phyloP scores from a whole-genome alignment of 2,797 vertebrate genomes.

The Odontamblyopus lacepedii region DNA sequence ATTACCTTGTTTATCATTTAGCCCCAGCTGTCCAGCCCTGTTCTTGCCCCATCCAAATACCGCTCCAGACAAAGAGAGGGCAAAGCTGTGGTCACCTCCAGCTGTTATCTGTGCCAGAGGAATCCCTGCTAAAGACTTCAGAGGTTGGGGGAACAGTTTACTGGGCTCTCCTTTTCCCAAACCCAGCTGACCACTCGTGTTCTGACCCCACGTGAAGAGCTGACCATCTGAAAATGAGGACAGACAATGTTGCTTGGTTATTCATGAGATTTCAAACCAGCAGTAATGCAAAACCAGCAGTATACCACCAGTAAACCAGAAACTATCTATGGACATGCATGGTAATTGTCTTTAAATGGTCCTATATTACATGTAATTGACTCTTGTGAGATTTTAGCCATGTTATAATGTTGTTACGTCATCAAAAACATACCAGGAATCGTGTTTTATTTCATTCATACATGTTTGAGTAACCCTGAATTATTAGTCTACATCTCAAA shows the following conservation, averaged over 20 bases:
- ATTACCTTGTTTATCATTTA: constrained; percentile 88
- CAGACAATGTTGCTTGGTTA: not conserved
- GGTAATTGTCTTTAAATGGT: too few species aligned
- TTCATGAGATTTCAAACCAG: not conserved
- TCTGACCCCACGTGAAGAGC: constrained; percentile 89
- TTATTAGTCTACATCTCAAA: too few species aligned
- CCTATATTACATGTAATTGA: too few species aligned
- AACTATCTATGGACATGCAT: not conserved
- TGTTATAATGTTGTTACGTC: too few species aligned
- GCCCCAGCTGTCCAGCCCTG: constrained; percentile 86
- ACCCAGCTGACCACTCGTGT: constrained; percentile 85
- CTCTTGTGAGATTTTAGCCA: too few species aligned
- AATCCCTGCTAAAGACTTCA: constrained; percentile 87
- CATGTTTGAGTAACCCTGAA: too few species aligned
- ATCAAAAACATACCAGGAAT: too few species aligned
- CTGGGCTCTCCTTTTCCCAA: constrained; percentile 83
- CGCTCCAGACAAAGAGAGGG: constrained; percentile 87
- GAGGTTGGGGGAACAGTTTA: constrained; percentile 79
- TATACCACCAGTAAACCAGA: constrained; percentile 1
- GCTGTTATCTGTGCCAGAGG: constrained; percentile 87
- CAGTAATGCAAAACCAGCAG: not conserved
- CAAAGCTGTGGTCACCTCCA: constrained; percentile 90
- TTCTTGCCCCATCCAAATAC: constrained; percentile 92
- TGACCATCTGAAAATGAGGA: constrained; percentile 76
- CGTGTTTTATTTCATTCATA: too few species aligned